phyloP scores from a whole-genome alignment of 2,797 vertebrate species.

The Chromobotia macracanthus region DNA sequence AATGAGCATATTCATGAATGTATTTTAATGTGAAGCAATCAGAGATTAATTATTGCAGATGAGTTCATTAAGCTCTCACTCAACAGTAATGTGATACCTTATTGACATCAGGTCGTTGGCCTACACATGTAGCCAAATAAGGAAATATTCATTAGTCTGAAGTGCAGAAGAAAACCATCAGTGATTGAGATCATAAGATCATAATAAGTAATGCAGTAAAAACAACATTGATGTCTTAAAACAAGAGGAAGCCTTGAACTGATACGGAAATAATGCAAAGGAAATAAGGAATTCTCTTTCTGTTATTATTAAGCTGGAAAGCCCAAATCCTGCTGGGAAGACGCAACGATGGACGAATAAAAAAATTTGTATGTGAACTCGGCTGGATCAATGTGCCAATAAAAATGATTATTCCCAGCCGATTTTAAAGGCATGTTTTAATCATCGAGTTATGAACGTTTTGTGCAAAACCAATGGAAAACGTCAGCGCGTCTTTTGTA shows the following conservation, averaged over 20 bases:
- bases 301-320: not conserved
- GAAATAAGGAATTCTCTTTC: not conserved
- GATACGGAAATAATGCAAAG: not conserved
- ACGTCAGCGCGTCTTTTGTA: not conserved
- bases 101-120: slow-evolving; percentile 61
- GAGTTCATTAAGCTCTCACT: slow-evolving; percentile 65
- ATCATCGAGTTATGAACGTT: too few species aligned
- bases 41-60: slow-evolving; percentile 65
- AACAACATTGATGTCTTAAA: slow-evolving; percentile 4
- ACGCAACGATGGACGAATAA: not conserved
- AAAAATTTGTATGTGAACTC: not conserved
- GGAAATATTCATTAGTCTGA: slow-evolving; percentile 51
- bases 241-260: not conserved
- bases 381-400: not conserved
- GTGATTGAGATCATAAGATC: slow-evolving; percentile 1
- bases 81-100: slow-evolving; percentile 62
- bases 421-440: not conserved
- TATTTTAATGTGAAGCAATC: slow-evolving; percentile 62
- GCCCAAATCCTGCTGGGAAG: not conserved
- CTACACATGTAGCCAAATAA: slow-evolving; percentile 59
- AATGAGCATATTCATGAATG: slow-evolving; percentile 63
- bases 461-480: not conserved
- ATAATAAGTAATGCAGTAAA: slow-evolving; percentile 26
- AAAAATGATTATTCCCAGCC: not conserved
- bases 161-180: slow-evolving; percentile 38